Conservation (phyloP, 2,113 vertebrate genomes). For the Brachirus orientalis region DNA sequence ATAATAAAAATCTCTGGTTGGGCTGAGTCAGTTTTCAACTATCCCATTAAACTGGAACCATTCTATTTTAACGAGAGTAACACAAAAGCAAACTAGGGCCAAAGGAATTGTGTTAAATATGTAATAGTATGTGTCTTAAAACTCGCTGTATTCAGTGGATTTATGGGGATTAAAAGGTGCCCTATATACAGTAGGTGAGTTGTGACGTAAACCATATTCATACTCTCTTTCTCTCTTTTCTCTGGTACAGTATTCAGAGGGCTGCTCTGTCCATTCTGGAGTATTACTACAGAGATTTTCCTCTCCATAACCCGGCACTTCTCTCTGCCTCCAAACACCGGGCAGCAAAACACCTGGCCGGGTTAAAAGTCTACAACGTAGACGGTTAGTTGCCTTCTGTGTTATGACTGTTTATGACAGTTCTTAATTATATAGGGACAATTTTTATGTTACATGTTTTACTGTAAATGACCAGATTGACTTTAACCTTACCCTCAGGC, state of each 20-base stretch:
- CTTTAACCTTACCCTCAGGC: not conserved
- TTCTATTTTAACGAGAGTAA: no score
- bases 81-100: no score
- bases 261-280: conserved; percentile 93
- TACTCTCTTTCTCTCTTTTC: conserved; percentile 9
- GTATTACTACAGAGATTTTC: conserved; percentile 95
- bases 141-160: no score
- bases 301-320: conserved; percentile 90
- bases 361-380: conserved; percentile 94
- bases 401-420: not conserved
- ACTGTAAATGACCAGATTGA: not conserved
- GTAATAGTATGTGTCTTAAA: no score
- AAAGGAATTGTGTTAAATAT: no score
- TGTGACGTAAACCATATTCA: not conserved
- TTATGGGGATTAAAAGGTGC: no score
- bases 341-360: conserved; percentile 91
- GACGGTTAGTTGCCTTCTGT: conserved; percentile 85
- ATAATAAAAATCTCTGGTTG: no score
- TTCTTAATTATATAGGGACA: no score
- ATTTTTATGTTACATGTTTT: not conserved
- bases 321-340: conserved; percentile 90
- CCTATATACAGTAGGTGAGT: no score
- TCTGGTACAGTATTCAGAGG: conserved; percentile 87
- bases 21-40: not conserved
- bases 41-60: not conserved